phyloP scores from a whole-genome alignment of 2,797 vertebrate species.

The Channallabes apus region DNA sequence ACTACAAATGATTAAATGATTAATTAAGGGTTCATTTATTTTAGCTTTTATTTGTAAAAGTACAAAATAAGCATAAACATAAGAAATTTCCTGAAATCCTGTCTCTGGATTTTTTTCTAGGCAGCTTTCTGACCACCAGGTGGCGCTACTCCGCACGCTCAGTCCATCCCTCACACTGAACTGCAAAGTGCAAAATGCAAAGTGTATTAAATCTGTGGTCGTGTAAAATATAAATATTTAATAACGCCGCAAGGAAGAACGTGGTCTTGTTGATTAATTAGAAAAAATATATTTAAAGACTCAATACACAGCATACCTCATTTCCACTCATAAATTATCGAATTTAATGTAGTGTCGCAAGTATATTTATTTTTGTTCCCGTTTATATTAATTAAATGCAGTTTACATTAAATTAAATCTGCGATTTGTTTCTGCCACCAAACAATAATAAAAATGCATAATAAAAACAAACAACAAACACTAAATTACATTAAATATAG shows the following conservation, averaged over 20 bases:
- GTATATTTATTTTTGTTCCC: not conserved
- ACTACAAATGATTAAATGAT: too few species aligned
- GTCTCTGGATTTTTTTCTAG: not conserved
- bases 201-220: constrained; percentile 12
- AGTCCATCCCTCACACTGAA: not conserved
- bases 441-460: not conserved
- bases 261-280: constrained; percentile 6
- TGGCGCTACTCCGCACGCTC: constrained; percentile 14
- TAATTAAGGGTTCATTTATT: too few species aligned
- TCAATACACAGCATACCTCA: not conserved
- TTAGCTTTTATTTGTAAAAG: not conserved
- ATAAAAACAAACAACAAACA: too few species aligned
- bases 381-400: not conserved
- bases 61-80: not conserved
- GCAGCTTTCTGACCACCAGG: not conserved
- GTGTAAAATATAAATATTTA: constrained; percentile 21
- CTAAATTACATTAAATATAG: too few species aligned
- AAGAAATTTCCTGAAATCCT: not conserved
- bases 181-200: not conserved
- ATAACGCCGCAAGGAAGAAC: not conserved
- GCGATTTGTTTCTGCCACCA: not conserved
- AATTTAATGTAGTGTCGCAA: not conserved
- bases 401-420: not conserved
- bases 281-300: constrained; percentile 18
- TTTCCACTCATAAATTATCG: not conserved